Conservation (phyloP, 2,888 invertebrate species). For the Tipula helvola region DNA sequence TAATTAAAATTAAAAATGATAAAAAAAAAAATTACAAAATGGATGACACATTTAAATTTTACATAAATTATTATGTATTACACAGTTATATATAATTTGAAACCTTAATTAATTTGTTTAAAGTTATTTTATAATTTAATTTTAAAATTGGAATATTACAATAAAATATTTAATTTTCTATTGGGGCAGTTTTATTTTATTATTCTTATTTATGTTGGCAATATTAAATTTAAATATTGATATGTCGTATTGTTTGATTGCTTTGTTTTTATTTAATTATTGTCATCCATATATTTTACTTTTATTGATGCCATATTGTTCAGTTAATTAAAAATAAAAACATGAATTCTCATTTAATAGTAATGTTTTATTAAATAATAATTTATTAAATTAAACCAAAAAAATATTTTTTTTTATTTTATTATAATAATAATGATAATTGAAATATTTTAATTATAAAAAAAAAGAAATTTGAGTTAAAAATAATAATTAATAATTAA, state of each 20-base stretch:
- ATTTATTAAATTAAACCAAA: not conserved
- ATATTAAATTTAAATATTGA: not conserved
- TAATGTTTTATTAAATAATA: not conserved
- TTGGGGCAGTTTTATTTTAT: not conserved
- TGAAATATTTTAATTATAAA: not conserved
- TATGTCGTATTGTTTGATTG: not conserved
- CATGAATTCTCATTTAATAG: not conserved
- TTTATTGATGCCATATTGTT: not conserved
- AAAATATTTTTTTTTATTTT: not conserved
- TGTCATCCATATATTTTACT: not conserved
- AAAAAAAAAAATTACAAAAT: not conserved
- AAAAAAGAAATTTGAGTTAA: not conserved
- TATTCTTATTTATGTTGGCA: not conserved
- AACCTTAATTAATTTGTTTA: not conserved
- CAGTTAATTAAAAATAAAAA: not conserved
- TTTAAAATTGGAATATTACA: not conserved
- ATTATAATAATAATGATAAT: slow-evolving; percentile 6
- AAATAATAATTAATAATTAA: not conserved
- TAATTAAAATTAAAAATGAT: not conserved
- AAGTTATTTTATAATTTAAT: not conserved
- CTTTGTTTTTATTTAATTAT: not conserved
- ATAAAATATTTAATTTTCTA: not conserved
- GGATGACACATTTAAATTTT: not conserved
- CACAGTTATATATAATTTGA: not conserved
- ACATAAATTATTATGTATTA: not conserved